These are phyloP conservation scores for Andrena flavipes DNA, from an alignment of 2,888 invertebrate species.

Conservation along the genomic window DNA sequence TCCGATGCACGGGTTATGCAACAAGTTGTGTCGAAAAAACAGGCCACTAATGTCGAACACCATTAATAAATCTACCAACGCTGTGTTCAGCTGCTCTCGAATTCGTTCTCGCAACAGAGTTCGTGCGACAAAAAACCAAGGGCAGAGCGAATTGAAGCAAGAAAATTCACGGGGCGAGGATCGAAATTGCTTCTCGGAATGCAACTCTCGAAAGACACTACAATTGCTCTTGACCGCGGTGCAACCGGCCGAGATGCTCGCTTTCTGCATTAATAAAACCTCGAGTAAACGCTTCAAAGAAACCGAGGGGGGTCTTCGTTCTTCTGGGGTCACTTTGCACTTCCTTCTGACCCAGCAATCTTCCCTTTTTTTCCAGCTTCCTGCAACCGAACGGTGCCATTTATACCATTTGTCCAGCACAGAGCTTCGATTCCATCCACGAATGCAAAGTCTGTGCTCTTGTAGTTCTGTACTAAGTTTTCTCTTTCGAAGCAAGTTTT, in stretches of 20 bases:
- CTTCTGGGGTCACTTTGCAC: constrained; percentile 23
- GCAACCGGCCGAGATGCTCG: constrained; percentile 29
- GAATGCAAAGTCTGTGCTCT: too few species aligned
- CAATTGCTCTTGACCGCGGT: constrained; percentile 52
- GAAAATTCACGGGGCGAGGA: constrained; percentile 47
- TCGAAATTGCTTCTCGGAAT: constrained; percentile 70
- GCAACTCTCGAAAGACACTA: constrained; percentile 63
- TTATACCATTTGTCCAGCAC: neutral
- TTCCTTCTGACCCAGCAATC: constrained; percentile 35
- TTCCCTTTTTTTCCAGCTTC: constrained; percentile 13
- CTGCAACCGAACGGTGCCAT: constrained; percentile 1
- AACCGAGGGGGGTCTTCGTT: constrained; percentile 21
- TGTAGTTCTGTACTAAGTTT: too few species aligned
- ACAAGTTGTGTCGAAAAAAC: neutral
- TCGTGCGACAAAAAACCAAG: constrained; percentile 3
- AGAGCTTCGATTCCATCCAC: too few species aligned
- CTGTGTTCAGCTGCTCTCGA: neutral
- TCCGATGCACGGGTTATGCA: neutral
- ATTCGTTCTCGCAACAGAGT: neutral
- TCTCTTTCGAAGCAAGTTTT: neutral
- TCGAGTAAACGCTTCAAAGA: constrained; percentile 41
- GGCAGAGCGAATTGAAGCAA: constrained; percentile 46
- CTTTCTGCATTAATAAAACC: constrained; percentile 59
- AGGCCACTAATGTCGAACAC: neutral
- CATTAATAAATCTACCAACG: neutral